Percentiles rank a stretch among this genome's conserved stretches.
phyloP scores from a whole-genome alignment of 2,888 invertebrate genomes.

The Unio pictorum region DNA sequence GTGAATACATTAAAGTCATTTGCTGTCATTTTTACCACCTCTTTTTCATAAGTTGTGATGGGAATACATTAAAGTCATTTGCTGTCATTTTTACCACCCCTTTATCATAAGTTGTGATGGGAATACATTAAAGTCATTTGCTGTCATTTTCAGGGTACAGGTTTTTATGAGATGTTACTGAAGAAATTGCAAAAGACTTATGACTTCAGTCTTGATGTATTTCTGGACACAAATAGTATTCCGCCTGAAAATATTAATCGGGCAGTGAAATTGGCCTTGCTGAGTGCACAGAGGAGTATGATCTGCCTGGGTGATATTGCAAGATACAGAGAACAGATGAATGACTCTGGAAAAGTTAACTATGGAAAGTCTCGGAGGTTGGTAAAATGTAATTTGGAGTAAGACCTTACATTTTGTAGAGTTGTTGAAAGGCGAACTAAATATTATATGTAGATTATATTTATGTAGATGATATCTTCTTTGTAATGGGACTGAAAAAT shows the following conservation, averaged over 20 bases:
- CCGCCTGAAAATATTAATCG: conserved; percentile 73
- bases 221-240: conserved; percentile 61
- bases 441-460: no score
- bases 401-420: no score
- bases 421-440: no score
- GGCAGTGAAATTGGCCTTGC: conserved; percentile 83
- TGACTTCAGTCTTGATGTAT: conserved; percentile 78
- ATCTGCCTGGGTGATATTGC: conserved; percentile 93
- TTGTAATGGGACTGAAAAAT: no score
- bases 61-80: no score
- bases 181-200: conserved; percentile 83
- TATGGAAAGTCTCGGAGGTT: conserved; percentile 84
- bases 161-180: conserved; percentile 84
- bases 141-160: conserved; percentile 57
- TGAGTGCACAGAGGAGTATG: conserved; percentile 89
- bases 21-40: no score
- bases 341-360: conserved; percentile 80
- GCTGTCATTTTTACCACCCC: no score
- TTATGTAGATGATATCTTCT: no score
- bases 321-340: conserved; percentile 89
- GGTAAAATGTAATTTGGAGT: conserved; percentile 9
- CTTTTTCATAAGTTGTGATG: no score
- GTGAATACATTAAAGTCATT: no score
- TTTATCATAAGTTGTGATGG: no score
- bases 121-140: no score